phyloP scores from a whole-genome alignment of 2,888 invertebrate species.

The Corythucha ciliata region DNA sequence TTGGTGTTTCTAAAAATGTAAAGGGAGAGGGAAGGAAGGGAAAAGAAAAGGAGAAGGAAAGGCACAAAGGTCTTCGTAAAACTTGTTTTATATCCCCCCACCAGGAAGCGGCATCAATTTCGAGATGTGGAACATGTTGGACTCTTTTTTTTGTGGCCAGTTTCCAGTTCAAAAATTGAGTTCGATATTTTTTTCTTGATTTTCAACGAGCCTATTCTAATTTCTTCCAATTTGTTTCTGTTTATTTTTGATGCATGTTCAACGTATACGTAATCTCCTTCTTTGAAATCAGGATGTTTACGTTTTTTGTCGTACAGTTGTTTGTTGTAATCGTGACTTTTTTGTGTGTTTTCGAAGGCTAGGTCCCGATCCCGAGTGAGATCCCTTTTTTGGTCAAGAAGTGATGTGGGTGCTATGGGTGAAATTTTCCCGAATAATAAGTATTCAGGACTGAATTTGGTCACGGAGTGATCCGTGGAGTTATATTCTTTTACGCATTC shows the following conservation, averaged over 20 bases:
- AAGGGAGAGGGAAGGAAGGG: too few relatives aligned
- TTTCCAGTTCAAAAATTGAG: slow-evolving; percentile 12
- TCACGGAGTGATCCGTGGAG: slow-evolving; percentile 28
- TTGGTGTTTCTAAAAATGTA: too few relatives aligned
- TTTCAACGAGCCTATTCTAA: slow-evolving; percentile 34
- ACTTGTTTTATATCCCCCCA: slow-evolving; percentile 17
- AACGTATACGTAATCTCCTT: slow-evolving; percentile 37
- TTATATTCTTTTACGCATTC: slow-evolving; percentile 31
- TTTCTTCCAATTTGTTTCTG: slow-evolving; percentile 37
- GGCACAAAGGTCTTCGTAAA: too few relatives aligned
- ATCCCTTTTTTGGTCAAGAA: slow-evolving; percentile 1
- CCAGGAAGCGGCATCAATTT: slow-evolving; percentile 10
- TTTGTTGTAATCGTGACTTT: slow-evolving; percentile 6
- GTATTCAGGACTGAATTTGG: slow-evolving; percentile 31
- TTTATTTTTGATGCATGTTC: slow-evolving; percentile 38
- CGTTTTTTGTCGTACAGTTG: slow-evolving; percentile 11
- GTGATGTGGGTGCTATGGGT: slow-evolving; percentile 19
- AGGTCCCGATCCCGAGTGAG: slow-evolving; percentile 3
- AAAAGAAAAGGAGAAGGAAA: too few relatives aligned
- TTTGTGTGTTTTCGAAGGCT: neutral
- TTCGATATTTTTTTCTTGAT: slow-evolving; percentile 15
- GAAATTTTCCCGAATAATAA: slow-evolving; percentile 35
- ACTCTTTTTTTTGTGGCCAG: slow-evolving; percentile 14
- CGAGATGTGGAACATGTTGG: slow-evolving; percentile 6
- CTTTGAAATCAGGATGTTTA: slow-evolving; percentile 35